Evolutionary conservation across 2,113 vertebrate species (phyloP).

Genomic region (Hyperopisus bebe): DNA sequence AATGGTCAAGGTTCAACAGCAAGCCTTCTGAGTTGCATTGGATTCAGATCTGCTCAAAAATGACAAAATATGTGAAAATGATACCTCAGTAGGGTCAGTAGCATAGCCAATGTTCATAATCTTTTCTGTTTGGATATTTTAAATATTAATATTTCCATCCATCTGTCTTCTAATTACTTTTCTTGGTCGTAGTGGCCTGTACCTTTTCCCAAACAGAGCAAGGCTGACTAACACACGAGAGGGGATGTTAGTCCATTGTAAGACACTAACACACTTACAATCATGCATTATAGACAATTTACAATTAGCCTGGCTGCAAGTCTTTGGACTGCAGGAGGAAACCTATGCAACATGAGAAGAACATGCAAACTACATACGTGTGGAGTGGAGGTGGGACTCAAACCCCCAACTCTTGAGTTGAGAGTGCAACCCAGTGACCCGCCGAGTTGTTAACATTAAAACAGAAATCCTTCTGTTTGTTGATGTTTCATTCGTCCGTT

Average conservation of each 20-base stretch:
- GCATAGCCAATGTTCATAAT: background rate
- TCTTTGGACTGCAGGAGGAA: background rate
- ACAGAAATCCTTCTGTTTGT: background rate
- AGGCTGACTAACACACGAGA: background rate
- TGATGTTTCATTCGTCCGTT: background rate
- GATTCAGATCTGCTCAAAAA: background rate
- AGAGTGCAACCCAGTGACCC: background rate
- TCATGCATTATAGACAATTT: background rate
- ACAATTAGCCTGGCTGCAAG: background rate
- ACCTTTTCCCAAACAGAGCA: background rate
- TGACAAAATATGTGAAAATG: background rate
- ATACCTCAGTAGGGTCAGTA: background rate
- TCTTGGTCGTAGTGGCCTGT: background rate
- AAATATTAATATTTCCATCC: background rate
- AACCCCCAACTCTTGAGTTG: background rate
- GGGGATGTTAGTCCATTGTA: background rate
- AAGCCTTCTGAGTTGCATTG: background rate
- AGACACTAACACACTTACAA: background rate
- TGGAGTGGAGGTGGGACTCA: background rate
- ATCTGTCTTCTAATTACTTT: background rate
- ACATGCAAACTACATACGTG: background rate
- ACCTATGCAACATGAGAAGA: background rate
- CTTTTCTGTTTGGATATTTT: background rate
- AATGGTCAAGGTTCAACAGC: background rate
- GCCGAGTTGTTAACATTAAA: background rate